Evolutionary conservation across 2,797 vertebrate species (phyloP).

Genomic region (Sebastes nivosus): DNA sequence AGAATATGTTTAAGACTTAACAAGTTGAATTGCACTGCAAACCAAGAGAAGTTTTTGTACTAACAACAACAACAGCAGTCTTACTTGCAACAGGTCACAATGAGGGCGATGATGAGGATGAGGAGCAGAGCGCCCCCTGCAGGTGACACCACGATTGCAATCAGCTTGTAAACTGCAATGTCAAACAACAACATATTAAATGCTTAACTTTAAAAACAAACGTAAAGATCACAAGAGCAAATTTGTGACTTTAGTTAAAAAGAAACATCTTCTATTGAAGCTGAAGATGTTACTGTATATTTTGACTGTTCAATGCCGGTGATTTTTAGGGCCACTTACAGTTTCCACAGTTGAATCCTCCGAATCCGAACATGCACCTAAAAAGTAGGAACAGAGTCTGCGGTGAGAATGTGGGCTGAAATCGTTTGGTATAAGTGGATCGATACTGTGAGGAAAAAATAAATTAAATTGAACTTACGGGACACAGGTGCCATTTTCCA

Average conservation of each 20-base stretch:
- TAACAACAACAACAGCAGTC: conserved; percentile 22
- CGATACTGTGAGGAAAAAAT: neutral
- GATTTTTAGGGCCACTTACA: conserved; percentile 83
- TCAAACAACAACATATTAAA: conserved; percentile 2
- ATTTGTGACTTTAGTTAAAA: neutral
- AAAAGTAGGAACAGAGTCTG: conserved; percentile 49
- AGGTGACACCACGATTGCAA: conserved; percentile 94
- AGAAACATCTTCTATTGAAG: fast-evolving
- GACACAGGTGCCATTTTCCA: conserved; percentile 91
- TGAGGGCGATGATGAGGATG: conserved; percentile 89
- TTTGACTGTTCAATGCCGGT: fast-evolving
- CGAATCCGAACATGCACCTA: conserved; percentile 95
- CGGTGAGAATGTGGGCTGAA: neutral
- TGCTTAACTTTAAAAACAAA: neutral
- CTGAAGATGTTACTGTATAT: neutral
- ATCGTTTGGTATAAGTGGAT: neutral
- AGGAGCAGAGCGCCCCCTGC: conserved; percentile 92
- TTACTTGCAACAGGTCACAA: conserved; percentile 94
- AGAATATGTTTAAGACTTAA: neutral
- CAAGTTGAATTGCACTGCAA: neutral
- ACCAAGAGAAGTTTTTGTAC: neutral
- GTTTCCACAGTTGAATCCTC: conserved; percentile 97
- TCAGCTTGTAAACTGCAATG: conserved; percentile 92
- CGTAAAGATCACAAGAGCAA: neutral
- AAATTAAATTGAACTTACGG: conserved; percentile 80